Conservation (phyloP, 2,888 invertebrate genomes). For the Alloplasta piceator region DNA sequence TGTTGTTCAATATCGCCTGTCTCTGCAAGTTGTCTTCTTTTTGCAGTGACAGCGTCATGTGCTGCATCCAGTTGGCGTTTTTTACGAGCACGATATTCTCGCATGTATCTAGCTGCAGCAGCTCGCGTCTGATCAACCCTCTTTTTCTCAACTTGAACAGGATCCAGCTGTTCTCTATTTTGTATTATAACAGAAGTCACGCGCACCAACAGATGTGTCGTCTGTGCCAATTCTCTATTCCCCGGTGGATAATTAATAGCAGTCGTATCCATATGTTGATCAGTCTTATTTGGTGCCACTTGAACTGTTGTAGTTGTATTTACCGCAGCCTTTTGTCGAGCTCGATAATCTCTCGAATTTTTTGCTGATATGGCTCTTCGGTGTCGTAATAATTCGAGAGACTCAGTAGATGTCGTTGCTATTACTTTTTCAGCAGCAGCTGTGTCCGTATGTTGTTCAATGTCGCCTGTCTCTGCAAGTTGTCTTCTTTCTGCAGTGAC, state of each 20-base stretch:
- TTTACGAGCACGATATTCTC: constrained; percentile 19
- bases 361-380: neutral
- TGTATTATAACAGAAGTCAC: constrained; percentile 5
- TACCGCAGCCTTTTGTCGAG: neutral
- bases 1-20: constrained; percentile 6
- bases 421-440: neutral
- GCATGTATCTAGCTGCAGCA: constrained; percentile 4
- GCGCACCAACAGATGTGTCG: constrained; percentile 2
- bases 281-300: constrained; percentile 10
- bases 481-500: constrained; percentile 1
- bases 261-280: no score
- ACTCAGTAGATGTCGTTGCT: constrained; percentile 12
- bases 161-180: constrained; percentile 4
- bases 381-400: constrained; percentile 5
- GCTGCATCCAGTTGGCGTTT: neutral
- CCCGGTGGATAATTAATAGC: constrained; percentile 12
- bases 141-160: constrained; percentile 4
- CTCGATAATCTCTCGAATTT: constrained; percentile 13
- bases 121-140: constrained; percentile 7
- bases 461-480: neutral
- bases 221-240: constrained; percentile 8
- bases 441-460: constrained; percentile 14
- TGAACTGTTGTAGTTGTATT: neutral
- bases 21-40: constrained; percentile 9
- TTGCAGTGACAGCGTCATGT: constrained; percentile 7